Conservation (phyloP, 2,888 invertebrate species). For the Sturmia bella region DNA sequence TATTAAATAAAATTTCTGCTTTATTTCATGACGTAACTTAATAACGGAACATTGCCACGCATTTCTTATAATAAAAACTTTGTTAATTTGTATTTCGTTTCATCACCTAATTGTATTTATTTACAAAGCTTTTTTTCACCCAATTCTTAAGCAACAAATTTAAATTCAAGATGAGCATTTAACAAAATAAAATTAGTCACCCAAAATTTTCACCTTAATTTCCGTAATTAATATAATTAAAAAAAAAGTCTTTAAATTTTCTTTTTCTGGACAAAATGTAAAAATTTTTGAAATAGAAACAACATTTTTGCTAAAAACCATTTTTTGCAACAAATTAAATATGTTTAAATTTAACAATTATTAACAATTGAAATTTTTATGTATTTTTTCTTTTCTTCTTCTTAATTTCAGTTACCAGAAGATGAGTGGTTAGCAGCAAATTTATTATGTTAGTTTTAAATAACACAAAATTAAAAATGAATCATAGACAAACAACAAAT, state of each 20-base stretch:
- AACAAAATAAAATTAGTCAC: slow-evolving; percentile 14
- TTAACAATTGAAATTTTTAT: slow-evolving; percentile 64
- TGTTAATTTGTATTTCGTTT: slow-evolving; percentile 2
- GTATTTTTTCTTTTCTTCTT: slow-evolving; percentile 73
- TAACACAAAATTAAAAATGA: slow-evolving; percentile 15
- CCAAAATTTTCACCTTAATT: slow-evolving; percentile 29
- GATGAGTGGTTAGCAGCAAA: slow-evolving; percentile 95
- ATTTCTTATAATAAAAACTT: not conserved
- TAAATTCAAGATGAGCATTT: not conserved
- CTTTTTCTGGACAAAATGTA: slow-evolving; percentile 30
- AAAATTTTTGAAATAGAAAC: slow-evolving; percentile 17
- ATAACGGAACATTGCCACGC: not conserved
- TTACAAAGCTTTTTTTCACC: slow-evolving; percentile 45
- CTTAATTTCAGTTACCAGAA: slow-evolving; percentile 88
- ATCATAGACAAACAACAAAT: slow-evolving; percentile 43
- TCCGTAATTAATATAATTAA: slow-evolving; percentile 14
- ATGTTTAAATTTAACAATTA: no score
- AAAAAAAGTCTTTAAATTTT: slow-evolving; percentile 1
- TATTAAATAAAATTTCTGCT: slow-evolving; percentile 63
- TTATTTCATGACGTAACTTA: slow-evolving; percentile 29
- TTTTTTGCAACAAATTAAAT: slow-evolving; percentile 48
- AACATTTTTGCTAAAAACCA: slow-evolving; percentile 38
- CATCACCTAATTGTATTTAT: slow-evolving; percentile 42
- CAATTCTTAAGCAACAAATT: slow-evolving; percentile 17
- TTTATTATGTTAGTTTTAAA: slow-evolving; percentile 88